Base-by-base conservation (phyloP, 1,140 invertebrate species). In the Papilio aristodemus region DNA sequence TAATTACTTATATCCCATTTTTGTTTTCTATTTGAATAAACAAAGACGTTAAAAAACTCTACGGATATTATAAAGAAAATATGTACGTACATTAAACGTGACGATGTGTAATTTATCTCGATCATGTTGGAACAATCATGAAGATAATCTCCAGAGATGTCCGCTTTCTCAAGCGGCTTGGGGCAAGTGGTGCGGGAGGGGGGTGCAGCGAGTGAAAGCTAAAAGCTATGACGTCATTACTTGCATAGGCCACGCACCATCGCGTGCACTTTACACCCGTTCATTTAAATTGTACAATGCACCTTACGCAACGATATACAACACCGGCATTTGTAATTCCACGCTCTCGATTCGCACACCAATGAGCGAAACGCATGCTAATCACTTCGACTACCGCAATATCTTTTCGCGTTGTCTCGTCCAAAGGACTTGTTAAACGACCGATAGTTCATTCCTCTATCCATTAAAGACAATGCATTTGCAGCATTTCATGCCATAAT, bases 221-320 rank as follows among this genome's bases (percentile, higher is more conserved):
- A 64, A 89, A 89, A 89, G 86, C 82, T 69, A 64, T 85, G 82
- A 84, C 86, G 78, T 86, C 81, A 86, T 72, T 66, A 76, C 72
- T 86, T 83, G 76, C 82, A 84, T 80, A 78, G 71, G 68, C 71
- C 59, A 75, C 76, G 78, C 74, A 78, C 69, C 76, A 83, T 77
- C 76, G 77, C 71, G 77, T 71, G 73, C 72, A 75, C 76, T 75
- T 71, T 74, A 76, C 72, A 71, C 70, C 68, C 63, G 62, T 25
- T 41, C 54, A 67, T 68, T 50, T 70, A 74, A 73, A 76, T 38
- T 50, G 41, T 66, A 32, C 63, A 66, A 66, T 66, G 43, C 63
- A 66, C 17, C 19, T 66, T 66, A 66, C 63, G 63, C 43, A 66
- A 66, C 13, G 8, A 27, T 38, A 14, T 59, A 66, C 63, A 50